These are phyloP conservation scores for Drosophila planitibia DNA, from an alignment of 2,888 invertebrate genomes.

Conservation along the genomic window DNA sequence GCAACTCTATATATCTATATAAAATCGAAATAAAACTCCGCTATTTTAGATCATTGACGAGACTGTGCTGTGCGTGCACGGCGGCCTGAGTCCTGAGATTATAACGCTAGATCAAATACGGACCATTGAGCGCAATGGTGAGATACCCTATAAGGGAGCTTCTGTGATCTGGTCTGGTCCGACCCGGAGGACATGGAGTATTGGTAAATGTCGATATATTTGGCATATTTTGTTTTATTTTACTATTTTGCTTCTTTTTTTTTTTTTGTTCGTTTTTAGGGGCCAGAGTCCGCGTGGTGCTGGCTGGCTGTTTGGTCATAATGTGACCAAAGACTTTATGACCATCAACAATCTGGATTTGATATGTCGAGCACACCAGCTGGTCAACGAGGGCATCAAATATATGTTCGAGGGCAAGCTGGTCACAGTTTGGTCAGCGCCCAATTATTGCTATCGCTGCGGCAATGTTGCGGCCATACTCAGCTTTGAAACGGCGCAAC, in stretches of 20 bases:
- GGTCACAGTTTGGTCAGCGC: slow-evolving; percentile 99
- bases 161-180: slow-evolving; percentile 99
- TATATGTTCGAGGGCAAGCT: slow-evolving; percentile 99
- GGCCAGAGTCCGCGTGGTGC: slow-evolving; percentile 97
- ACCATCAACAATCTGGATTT: slow-evolving; percentile 95
- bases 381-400: slow-evolving; percentile 99
- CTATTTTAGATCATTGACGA: slow-evolving; percentile 92
- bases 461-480: slow-evolving; percentile 99
- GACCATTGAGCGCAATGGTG: slow-evolving; percentile 97
- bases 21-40: background rate
- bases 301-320: slow-evolving; percentile 98
- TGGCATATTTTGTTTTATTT: background rate
- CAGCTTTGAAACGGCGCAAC: slow-evolving; percentile 92
- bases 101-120: slow-evolving; percentile 98
- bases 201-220: slow-evolving; percentile 87
- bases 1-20: background rate
- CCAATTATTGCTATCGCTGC: slow-evolving; percentile 99
- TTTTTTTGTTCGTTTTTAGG: slow-evolving; percentile 83
- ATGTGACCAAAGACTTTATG: slow-evolving; percentile 97
- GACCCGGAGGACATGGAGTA: slow-evolving; percentile 98
- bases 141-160: slow-evolving; percentile 99
- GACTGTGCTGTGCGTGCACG: slow-evolving; percentile 98
- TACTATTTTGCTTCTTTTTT: background rate
- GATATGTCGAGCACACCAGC: slow-evolving; percentile 99
- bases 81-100: slow-evolving; percentile 98